Conservation (phyloP, 2,797 vertebrate species). For the Gobio occitaniae region DNA sequence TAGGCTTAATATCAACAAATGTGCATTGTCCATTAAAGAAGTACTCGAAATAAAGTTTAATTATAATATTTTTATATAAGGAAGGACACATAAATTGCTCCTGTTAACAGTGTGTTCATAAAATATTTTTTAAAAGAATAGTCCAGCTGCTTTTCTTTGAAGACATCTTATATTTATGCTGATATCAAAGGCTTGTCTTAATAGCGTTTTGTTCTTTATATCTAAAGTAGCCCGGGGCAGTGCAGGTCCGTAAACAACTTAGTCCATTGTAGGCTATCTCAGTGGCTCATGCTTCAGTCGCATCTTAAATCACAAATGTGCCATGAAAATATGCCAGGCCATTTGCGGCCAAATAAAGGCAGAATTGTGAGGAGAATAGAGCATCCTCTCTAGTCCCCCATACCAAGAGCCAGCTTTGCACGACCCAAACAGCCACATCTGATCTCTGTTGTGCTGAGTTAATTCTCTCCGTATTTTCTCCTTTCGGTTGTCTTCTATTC, state of each 20-base stretch:
- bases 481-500: constrained; percentile 17
- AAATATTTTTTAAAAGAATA: neutral
- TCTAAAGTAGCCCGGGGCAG: constrained; percentile 8
- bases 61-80: too few relatives aligned
- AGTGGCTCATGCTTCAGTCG: constrained; percentile 47
- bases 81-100: neutral
- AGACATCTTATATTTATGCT: neutral
- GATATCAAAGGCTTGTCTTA: constrained; percentile 15
- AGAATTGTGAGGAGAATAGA: constrained; percentile 49
- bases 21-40: too few relatives aligned
- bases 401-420: constrained; percentile 38
- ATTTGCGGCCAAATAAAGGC: constrained; percentile 48
- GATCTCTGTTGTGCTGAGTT: constrained; percentile 29
- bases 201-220: constrained; percentile 18
- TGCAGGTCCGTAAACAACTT: constrained; percentile 44
- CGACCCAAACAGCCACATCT: constrained; percentile 39
- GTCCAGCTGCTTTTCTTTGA: neutral
- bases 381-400: constrained; percentile 15
- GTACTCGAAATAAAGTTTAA: too few relatives aligned
- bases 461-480: constrained; percentile 20
- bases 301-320: constrained; percentile 51
- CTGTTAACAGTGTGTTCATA: neutral
- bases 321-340: constrained; percentile 52
- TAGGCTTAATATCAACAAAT: too few relatives aligned
- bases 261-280: constrained; percentile 42